phyloP scores from a whole-genome alignment of 2,797 vertebrate genomes.

The Phrynocephalus guinanensis region DNA sequence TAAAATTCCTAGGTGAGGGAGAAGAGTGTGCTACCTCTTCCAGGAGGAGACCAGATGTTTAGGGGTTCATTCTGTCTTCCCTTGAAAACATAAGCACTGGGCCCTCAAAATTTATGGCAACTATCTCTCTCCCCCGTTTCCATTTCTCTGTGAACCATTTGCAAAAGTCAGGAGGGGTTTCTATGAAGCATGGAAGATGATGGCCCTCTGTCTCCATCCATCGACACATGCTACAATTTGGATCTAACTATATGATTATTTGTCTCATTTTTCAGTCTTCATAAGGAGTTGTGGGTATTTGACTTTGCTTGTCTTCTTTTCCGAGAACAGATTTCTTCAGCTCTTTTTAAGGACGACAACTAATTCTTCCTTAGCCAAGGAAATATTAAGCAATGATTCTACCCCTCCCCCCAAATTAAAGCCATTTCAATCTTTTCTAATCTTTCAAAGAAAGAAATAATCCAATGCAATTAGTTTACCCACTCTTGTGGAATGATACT shows the following conservation, averaged over 20 bases:
- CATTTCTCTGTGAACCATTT: no score
- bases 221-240: no score
- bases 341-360: conserved; percentile 23
- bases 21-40: not conserved
- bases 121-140: no score
- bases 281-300: conserved; percentile 18
- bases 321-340: conserved; percentile 13
- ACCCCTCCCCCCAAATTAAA: conserved; percentile 46
- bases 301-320: conserved; percentile 36
- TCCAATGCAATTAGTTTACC: conserved; percentile 45
- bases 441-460: conserved; percentile 55
- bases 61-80: not conserved
- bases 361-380: not conserved
- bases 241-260: no score
- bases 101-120: no score
- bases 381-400: conserved; percentile 39
- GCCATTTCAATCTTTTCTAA: conserved; percentile 40
- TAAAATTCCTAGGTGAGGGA: not conserved
- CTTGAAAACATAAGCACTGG: no score
- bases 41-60: not conserved
- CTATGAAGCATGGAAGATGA: no score
- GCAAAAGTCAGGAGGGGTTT: no score
- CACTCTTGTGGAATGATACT: conserved; percentile 65
- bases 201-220: no score
- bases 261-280: conserved; percentile 11